Conservation (phyloP, 2,797 vertebrate genomes). For the Acomys russatus region DNA sequence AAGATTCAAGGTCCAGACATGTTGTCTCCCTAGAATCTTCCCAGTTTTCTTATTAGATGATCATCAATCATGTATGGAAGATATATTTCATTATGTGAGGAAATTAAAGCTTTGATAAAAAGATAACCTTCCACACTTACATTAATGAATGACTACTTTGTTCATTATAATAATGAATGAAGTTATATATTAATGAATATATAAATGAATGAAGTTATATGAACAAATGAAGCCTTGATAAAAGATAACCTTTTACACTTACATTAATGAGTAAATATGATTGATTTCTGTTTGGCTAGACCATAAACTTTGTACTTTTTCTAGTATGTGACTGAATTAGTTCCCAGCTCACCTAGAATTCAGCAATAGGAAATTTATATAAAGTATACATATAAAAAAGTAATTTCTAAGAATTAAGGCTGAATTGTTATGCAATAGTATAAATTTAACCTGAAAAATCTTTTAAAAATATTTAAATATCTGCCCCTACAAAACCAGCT, state of each 20-base stretch:
- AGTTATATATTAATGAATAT: not conserved
- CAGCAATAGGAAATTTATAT: not conserved
- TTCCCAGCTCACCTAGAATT: not conserved
- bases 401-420: constrained; percentile 17
- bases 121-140: not conserved
- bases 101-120: constrained; percentile 20
- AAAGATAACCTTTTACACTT: not conserved
- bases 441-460: constrained; percentile 47
- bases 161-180: not conserved
- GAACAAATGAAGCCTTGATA: not conserved
- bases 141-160: not conserved
- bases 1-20: constrained; percentile 10
- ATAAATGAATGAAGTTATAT: not conserved
- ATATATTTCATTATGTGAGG: constrained; percentile 15
- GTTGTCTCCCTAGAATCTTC: not conserved
- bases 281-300: not conserved
- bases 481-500: not conserved
- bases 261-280: not conserved
- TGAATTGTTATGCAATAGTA: not conserved
- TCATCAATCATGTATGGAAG: not conserved
- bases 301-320: not conserved
- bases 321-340: not conserved
- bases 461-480: constrained; percentile 28
- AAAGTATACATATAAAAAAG: not conserved
- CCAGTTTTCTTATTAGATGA: not conserved